Evolutionary conservation across 2,113 vertebrate species (phyloP), one percentile per base, ranked within the genome.

Genomic region (Zonotrichia leucophrys): DNA sequence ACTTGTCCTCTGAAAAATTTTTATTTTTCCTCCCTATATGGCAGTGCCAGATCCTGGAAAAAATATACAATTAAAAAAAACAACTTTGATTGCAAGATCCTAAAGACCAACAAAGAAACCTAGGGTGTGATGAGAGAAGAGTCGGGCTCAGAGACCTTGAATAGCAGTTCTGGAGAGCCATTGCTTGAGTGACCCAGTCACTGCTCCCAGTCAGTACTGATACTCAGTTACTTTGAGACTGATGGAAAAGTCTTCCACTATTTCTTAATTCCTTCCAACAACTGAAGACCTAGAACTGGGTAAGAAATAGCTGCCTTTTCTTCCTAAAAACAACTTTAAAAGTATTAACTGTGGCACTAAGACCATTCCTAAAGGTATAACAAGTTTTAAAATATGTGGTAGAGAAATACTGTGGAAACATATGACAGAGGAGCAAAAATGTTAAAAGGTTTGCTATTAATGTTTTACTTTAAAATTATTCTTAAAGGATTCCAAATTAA

Each of bases 391-490:
- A 93, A 74, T 21, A 56, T 5, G 28, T 14, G 27, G 52, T 50
- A 82, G 41, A 83, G 25, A 77, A 90, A 90, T 60, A 64, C 12
- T 86, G n/a, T 59, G 42, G 22, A 79, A 92, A 80, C 12, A 39
- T 21, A 62, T 28, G 55, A 68, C 9, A 63, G 39, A 75, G 15
- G 5, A 82, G 28, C 5, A 86, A 88, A 56, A 85, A 31, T 16
- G 69, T 16, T n/a, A 58, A 63, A 85, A 70, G 19, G 10, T 22
- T 82, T 70, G 4, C 42, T 73, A 37, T 42, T 85, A 16, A 59
- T 73, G 12, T 80, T 92, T 88, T 67, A 83, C 25, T 83, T 89
- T 67, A 73, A 87, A 93, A 67, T 21, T 7, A 70, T 86, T 68
- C 64, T 88, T 64, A 42, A 56, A 66, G 83, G 24, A 75, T 67